A percentile compares a stretch with the other conserved stretches of the same genome.
Conservation (phyloP, 2,888 invertebrate species). For the Nineta flava region DNA sequence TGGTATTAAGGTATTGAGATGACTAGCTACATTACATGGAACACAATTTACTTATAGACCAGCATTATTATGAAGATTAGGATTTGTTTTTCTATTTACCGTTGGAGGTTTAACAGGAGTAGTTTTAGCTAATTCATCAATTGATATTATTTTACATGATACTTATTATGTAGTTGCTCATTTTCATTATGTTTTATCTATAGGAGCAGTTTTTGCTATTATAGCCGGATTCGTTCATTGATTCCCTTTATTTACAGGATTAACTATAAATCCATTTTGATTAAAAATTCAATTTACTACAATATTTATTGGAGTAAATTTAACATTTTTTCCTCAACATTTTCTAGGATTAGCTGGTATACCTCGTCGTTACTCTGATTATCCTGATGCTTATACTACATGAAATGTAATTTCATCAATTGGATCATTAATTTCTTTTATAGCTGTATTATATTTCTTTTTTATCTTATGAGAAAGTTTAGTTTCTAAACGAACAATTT, state of each 20-base stretch:
- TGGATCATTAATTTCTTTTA: no score
- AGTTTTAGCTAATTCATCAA: slow-evolving; percentile 54
- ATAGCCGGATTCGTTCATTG: slow-evolving; percentile 57
- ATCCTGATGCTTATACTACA: no score
- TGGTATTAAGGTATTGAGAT: slow-evolving; percentile 71
- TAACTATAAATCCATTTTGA: slow-evolving; percentile 37
- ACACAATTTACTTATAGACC: slow-evolving; percentile 40
- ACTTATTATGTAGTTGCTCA: no score
- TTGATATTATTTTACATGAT: slow-evolving; percentile 62
- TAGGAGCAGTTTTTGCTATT: slow-evolving; percentile 67
- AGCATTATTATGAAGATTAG: no score
- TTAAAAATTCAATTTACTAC: no score
- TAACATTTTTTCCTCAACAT: no score
- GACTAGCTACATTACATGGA: slow-evolving; percentile 54
- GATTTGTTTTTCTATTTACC: slow-evolving; percentile 65
- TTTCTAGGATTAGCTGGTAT: no score
- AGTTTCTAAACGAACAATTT: slow-evolving; percentile 32
- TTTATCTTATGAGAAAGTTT: slow-evolving; percentile 46
- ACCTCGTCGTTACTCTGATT: no score
- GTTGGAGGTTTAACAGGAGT: slow-evolving; percentile 55
- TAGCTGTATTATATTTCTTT: slow-evolving; percentile 41
- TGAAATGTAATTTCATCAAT: no score
- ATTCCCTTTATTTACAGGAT: slow-evolving; percentile 50
- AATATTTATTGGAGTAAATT: no score
- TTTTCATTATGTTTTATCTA: slow-evolving; percentile 73